phyloP scores from a whole-genome alignment of 35 echinoderm and acorn worm species.

The Ophioderma brevispina region DNA sequence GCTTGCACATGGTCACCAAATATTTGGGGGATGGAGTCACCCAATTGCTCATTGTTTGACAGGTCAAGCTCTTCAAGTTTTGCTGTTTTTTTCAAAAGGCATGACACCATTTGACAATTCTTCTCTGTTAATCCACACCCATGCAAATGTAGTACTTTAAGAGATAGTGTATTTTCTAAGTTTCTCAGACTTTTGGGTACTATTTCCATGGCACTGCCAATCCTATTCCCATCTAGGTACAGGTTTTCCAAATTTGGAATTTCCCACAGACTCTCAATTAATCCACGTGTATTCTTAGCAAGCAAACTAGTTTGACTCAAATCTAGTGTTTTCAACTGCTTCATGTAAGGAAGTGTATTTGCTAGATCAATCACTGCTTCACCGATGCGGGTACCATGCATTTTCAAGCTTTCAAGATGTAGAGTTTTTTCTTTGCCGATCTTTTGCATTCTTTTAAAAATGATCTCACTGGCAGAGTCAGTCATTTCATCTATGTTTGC shows the following conservation, averaged over 20 bases:
- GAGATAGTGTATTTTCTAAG: neutral
- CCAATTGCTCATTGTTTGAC: neutral
- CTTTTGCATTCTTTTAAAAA: neutral
- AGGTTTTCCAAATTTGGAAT: neutral
- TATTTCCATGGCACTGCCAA: neutral
- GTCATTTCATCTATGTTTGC: neutral
- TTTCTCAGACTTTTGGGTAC: neutral
- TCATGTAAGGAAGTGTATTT: neutral
- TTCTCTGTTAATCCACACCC: neutral
- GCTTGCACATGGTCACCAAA: neutral
- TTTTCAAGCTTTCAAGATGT: neutral
- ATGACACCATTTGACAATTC: neutral
- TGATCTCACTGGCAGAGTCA: neutral
- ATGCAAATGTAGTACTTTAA: neutral
- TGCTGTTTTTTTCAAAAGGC: neutral
- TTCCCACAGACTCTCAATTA: neutral
- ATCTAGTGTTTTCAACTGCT: neutral
- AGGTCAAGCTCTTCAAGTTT: neutral
- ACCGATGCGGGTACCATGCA: neutral
- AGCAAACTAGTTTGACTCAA: neutral
- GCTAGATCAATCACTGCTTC: neutral
- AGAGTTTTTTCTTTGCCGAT: neutral
- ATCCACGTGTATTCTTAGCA: neutral
- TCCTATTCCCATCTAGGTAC: neutral
- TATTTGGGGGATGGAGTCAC: neutral